Evolutionary conservation across 1,140 invertebrate genomes (phyloP), one percentile per base, ranked within the genome.

Genomic region (Drosophila bocqueti): DNA sequence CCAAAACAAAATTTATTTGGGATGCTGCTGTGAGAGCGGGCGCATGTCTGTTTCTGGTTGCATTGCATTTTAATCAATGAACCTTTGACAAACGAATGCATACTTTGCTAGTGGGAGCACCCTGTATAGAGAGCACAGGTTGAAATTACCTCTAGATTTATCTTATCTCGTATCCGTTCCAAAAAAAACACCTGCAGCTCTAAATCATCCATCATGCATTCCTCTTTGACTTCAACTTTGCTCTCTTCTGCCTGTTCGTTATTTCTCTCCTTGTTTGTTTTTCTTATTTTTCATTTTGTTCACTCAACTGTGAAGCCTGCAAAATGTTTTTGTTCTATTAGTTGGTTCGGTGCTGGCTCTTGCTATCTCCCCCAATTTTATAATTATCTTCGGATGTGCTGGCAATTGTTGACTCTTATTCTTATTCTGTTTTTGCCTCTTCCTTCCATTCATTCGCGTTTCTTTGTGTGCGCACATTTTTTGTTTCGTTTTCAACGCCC

Each of bases 281-380:
- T 38, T 54, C 8, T 24, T 21, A n/a, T 42, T 43, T 43, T 43
- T 43, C 18, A 13, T 34, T 43, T 13, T 52, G 46, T 60, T 54
- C 81, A 71, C 85, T 84, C 85, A 81, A 81, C 63, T 90, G 77
- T 84, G 74, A 90, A 78, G 81, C 73, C 62, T 84, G 71, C 46
- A 65, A 71, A 84, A 80, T 87, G 63, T 81, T 80, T 83, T 61
- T 87, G 63, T 76, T 60, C 68, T 59, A 42, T 52, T 43, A 36
- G 21, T 58, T 42, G 26, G n/a, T 52, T 61, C 54, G 55, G 36
- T 59, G 36, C 50, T 42, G 52, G 13, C 36, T 79, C 73, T 66
- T n/a, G 50, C 50, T 50, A 64, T 76, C 49, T 67, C 74, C 43
- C 54, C 50, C 46, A 58, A 46, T 76, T 76, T 65, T 76, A 76